Percentiles rank a stretch among this genome's conserved stretches.
Conservation (phyloP, 2,797 vertebrate species). For the Sebastiscus tertius region DNA sequence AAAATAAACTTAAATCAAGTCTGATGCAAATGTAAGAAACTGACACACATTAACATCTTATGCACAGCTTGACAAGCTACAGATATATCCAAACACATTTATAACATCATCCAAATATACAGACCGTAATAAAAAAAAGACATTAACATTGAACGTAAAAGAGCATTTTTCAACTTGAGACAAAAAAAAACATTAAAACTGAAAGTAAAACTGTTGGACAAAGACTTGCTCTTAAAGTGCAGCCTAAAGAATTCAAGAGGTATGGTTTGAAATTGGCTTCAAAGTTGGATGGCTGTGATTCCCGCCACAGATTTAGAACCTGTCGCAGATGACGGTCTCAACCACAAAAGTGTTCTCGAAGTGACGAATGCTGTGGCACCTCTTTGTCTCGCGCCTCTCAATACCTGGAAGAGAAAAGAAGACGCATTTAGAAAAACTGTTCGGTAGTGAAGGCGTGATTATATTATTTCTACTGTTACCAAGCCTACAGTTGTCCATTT, state of each 20-base stretch:
- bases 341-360: constrained; percentile 97
- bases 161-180: constrained; percentile 55
- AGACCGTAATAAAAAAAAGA: constrained; percentile 57
- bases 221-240: constrained; percentile 84
- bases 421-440: constrained; percentile 16
- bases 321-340: constrained; percentile 92
- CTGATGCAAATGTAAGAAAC: constrained; percentile 33
- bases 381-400: constrained; percentile 85
- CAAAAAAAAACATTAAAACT: constrained; percentile 29
- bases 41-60: constrained; percentile 47
- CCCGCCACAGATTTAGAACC: constrained; percentile 72
- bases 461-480: neutral
- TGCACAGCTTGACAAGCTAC: constrained; percentile 62
- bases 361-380: constrained; percentile 92
- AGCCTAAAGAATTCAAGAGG: constrained; percentile 82
- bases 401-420: constrained; percentile 83
- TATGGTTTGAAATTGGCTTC: constrained; percentile 75
- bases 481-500: neutral
- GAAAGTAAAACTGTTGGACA: constrained; percentile 50
- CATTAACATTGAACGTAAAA: constrained; percentile 33
- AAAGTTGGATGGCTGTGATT: constrained; percentile 63
- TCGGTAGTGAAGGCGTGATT: neutral
- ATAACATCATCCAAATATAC: constrained; percentile 45
- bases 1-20: constrained; percentile 33
- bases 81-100: constrained; percentile 64